phyloP scores from a whole-genome alignment of 1,140 invertebrate species.

The Eulimnadia texana region DNA sequence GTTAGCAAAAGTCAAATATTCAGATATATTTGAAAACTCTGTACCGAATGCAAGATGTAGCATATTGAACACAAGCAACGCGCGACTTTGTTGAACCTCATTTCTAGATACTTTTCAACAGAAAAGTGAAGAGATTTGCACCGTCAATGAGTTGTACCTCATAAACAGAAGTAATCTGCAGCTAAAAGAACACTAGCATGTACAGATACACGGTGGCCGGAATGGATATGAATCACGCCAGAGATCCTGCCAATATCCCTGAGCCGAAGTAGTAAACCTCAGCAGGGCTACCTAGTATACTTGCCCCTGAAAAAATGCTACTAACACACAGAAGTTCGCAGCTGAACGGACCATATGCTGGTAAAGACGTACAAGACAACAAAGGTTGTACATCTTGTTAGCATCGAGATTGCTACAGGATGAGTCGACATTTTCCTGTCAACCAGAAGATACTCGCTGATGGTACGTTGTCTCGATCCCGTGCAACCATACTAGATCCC shows the following conservation, averaged over 20 bases:
- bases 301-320: conserved; percentile 30
- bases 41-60: conserved; percentile 54
- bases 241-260: conserved; percentile 25
- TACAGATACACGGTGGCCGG: conserved; percentile 25
- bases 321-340: not conserved
- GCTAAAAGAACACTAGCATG: conserved; percentile 29
- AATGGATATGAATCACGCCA: conserved; percentile 21
- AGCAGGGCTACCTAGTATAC: conserved; percentile 25
- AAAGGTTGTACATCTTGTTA: conserved; percentile 20
- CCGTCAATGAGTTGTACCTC: no score
- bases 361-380: no score
- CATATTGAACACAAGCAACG: conserved; percentile 50
- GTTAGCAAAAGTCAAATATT: not conserved
- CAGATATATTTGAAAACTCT: not conserved
- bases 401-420: conserved; percentile 21
- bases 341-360: no score
- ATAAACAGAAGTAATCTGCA: conserved; percentile 49
- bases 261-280: conserved; percentile 24
- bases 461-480: conserved; percentile 26
- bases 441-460: conserved; percentile 28
- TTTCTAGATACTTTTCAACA: conserved; percentile 53
- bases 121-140: no score
- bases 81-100: conserved; percentile 48
- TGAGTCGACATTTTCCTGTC: conserved; percentile 26
- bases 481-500: conserved; percentile 29